A percentile compares a stretch with the other conserved stretches of the same genome.
These are phyloP conservation scores for Python bivittatus DNA, from an alignment of 2,113 vertebrate genomes.

Conservation along the genomic window DNA sequence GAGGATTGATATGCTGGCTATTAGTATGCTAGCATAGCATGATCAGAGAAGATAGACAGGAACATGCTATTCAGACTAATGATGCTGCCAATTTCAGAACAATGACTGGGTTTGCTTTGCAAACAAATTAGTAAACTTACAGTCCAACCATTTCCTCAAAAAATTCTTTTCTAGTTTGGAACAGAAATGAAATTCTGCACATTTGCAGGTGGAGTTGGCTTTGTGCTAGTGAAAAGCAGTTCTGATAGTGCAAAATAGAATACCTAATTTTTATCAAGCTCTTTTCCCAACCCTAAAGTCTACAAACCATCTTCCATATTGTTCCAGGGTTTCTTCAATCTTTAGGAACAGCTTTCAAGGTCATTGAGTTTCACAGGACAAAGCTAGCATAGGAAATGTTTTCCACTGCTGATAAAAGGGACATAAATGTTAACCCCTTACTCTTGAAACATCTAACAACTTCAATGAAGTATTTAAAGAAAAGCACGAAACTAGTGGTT, in stretches of 20 bases:
- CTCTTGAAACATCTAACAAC: not conserved
- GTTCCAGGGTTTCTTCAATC: not conserved
- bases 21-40: not conserved
- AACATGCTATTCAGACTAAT: not conserved
- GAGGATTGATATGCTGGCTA: not conserved
- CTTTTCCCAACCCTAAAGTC: not conserved
- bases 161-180: not conserved
- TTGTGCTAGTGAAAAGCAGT: not conserved
- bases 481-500: not conserved
- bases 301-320: not conserved
- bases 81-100: not conserved
- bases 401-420: not conserved
- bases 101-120: not conserved
- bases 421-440: not conserved
- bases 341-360: not conserved
- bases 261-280: not conserved
- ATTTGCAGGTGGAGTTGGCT: not conserved
- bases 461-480: not conserved
- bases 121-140: too few relatives aligned
- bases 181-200: not conserved
- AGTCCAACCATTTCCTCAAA: not conserved
- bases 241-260: not conserved
- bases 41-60: not conserved
- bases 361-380: not conserved
- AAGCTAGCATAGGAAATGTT: not conserved